A percentile compares a stretch with the other conserved stretches of the same genome.
phyloP scores from a whole-genome alignment of 2,888 invertebrate species.

The Spilarctia lutea region DNA sequence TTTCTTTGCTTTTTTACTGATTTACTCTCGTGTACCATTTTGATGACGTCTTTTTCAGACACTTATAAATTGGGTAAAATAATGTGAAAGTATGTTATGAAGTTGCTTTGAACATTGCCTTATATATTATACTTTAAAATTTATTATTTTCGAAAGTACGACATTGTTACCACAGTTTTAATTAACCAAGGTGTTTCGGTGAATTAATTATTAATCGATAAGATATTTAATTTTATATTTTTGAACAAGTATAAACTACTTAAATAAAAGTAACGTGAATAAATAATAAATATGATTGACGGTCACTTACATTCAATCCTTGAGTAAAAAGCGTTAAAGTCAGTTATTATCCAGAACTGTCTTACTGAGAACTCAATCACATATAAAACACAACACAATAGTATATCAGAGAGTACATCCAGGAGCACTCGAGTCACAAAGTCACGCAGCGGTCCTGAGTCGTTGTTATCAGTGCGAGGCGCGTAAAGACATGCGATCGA shows the following conservation, averaged over 20 bases:
- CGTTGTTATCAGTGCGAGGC: slow-evolving; percentile 68
- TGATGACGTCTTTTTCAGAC: slow-evolving; percentile 30
- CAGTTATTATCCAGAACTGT: slow-evolving; percentile 48
- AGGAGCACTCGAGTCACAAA: slow-evolving; percentile 72
- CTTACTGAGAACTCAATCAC: slow-evolving; percentile 56
- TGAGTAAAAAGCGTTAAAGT: slow-evolving; percentile 41
- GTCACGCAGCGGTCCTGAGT: slow-evolving; percentile 67
- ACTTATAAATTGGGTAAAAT: slow-evolving; percentile 29
- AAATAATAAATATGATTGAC: neutral
- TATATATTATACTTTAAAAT: neutral
- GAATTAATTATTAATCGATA: neutral
- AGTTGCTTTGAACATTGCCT: neutral
- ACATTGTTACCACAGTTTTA: neutral
- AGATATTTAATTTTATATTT: neutral
- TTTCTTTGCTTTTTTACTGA: slow-evolving; percentile 48
- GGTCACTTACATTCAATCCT: slow-evolving; percentile 48
- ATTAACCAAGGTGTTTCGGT: neutral
- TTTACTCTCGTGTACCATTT: slow-evolving; percentile 25
- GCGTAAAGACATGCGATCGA: slow-evolving; percentile 79
- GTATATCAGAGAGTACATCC: slow-evolving; percentile 48
- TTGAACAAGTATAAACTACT: neutral
- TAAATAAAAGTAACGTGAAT: neutral
- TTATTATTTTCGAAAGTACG: neutral
- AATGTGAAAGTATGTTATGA: slow-evolving; percentile 38
- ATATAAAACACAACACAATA: slow-evolving; percentile 68